Conservation (phyloP, 2,797 vertebrate species). For the Syngnathus rostellatus region DNA sequence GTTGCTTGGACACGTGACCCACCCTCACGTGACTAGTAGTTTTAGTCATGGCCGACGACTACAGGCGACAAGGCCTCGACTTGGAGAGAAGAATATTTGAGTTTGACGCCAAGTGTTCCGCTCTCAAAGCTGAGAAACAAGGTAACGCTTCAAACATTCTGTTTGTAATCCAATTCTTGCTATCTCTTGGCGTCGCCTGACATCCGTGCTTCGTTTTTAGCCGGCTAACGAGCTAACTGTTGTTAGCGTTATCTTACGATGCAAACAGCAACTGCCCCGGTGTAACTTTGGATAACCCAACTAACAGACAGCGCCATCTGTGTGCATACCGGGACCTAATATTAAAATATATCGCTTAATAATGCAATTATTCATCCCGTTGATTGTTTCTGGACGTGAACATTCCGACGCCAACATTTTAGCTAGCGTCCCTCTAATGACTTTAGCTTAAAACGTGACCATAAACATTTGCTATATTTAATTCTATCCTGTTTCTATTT, state of each 20-base stretch:
- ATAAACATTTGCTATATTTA: neutral
- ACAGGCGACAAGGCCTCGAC: constrained; percentile 75
- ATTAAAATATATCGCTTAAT: no score
- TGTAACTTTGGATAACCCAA: neutral
- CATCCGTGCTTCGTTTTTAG: neutral
- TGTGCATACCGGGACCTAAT: neutral
- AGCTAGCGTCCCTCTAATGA: constrained; percentile 22
- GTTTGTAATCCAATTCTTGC: neutral
- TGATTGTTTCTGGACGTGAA: neutral
- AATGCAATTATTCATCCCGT: neutral
- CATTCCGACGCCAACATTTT: neutral
- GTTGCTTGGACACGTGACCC: constrained; percentile 50
- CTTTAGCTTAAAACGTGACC: constrained; percentile 28
- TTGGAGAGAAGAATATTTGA: constrained; percentile 77
- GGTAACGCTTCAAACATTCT: constrained; percentile 35
- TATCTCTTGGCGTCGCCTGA: neutral
- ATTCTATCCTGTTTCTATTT: neutral
- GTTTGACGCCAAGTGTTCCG: constrained; percentile 72
- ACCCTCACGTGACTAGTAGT: constrained; percentile 63
- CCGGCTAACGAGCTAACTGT: constrained; percentile 38
- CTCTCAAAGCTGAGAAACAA: constrained; percentile 72
- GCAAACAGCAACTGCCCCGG: constrained; percentile 33
- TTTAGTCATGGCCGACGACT: constrained; percentile 78
- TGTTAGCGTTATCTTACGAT: constrained; percentile 22
- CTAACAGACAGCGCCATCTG: neutral